These are phyloP conservation scores for Reticulitermes speratus DNA, from an alignment of 1,140 invertebrate genomes.

Conservation along the genomic window DNA sequence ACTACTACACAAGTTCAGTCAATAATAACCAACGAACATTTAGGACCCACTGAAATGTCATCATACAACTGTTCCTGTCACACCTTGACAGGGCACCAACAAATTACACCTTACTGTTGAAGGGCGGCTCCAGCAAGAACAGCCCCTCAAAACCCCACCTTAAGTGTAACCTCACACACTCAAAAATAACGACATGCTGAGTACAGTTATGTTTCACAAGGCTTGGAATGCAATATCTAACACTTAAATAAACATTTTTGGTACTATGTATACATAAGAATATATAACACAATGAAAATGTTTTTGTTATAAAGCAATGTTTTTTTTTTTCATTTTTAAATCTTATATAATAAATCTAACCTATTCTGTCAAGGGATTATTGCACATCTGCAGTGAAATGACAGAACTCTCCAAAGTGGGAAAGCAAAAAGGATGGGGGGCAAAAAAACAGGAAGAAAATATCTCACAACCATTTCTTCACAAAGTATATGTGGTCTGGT, in stretches of 20 bases:
- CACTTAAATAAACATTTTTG: constrained; percentile 10
- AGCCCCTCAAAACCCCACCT: not conserved
- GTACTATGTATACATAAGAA: constrained; percentile 17
- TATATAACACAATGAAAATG: constrained; percentile 10
- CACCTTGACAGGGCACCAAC: not conserved
- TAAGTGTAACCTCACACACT: not conserved
- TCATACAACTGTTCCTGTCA: not conserved
- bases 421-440: not conserved
- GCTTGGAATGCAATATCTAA: constrained; percentile 15
- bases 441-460: not conserved
- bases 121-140: not conserved
- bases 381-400: constrained; percentile 10
- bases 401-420: constrained; percentile 10
- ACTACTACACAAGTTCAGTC: constrained; percentile 21
- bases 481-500: constrained; percentile 8
- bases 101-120: not conserved
- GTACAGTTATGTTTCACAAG: not conserved
- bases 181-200: constrained; percentile 7
- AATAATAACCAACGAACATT: constrained; percentile 1
- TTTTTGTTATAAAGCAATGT: not conserved
- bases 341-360: constrained; percentile 15
- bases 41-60: not conserved
- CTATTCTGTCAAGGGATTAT: constrained; percentile 18
- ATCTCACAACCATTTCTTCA: constrained; percentile 8
- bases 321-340: not conserved